These are phyloP conservation scores for Agrypnia vestita DNA, from an alignment of 1,140 invertebrate genomes.

Conservation along the genomic window DNA sequence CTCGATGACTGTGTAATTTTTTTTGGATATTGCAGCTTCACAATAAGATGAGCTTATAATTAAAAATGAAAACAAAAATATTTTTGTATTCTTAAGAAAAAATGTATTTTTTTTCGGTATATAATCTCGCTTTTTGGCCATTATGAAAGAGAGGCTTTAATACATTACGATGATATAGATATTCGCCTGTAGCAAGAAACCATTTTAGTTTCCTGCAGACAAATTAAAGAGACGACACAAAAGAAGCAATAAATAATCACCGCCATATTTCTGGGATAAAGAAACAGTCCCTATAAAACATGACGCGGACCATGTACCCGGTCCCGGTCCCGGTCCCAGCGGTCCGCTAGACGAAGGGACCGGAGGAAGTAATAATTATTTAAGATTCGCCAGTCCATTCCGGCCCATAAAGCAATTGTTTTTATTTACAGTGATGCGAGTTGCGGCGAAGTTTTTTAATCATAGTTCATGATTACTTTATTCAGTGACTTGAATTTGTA, in stretches of 20 bases:
- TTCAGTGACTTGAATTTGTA: too few relatives aligned
- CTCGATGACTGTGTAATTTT: too few relatives aligned
- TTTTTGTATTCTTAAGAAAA: too few relatives aligned
- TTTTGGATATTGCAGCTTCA: too few relatives aligned
- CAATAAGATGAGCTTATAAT: too few relatives aligned
- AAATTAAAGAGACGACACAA: conserved; percentile 39
- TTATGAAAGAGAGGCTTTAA: too few relatives aligned
- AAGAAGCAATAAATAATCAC: conserved; percentile 38
- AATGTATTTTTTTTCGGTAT: too few relatives aligned
- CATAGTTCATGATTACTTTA: neutral
- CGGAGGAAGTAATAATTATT: conserved; percentile 56
- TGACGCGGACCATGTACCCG: neutral
- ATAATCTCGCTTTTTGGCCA: too few relatives aligned
- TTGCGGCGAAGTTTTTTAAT: conserved; percentile 28
- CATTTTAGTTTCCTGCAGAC: conserved; percentile 29
- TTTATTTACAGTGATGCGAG: conserved; percentile 55
- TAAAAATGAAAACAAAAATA: too few relatives aligned
- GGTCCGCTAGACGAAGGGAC: conserved; percentile 34
- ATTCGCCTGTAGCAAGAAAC: neutral
- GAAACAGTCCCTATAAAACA: conserved; percentile 23
- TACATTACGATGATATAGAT: too few relatives aligned
- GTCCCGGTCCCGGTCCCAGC: neutral
- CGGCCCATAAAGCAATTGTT: conserved; percentile 58
- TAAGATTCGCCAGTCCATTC: conserved; percentile 58
- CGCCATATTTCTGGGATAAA: conserved; percentile 40